Conservation (phyloP, 2,113 vertebrate species). For the Heptranchias perlo region DNA sequence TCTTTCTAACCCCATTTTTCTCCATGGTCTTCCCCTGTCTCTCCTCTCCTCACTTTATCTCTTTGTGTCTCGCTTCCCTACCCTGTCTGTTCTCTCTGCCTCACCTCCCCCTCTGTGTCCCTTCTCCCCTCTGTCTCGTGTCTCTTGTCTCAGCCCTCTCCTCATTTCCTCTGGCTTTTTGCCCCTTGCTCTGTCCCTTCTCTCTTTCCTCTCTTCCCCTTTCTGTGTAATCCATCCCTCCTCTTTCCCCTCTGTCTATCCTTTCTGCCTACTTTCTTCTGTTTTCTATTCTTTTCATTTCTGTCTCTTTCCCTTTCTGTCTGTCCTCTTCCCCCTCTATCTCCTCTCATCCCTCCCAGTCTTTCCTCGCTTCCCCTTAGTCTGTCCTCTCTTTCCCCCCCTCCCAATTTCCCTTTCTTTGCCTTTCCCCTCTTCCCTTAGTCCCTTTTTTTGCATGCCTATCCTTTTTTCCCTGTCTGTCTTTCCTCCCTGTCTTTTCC, state of each 20-base stretch:
- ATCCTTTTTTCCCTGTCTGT: background rate
- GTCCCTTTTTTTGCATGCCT: background rate
- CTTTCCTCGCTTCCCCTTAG: background rate
- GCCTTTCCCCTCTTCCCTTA: background rate
- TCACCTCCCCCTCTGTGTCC: background rate
- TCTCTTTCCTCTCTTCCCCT: background rate
- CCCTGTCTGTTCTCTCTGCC: background rate
- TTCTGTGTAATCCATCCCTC: too few relatives aligned
- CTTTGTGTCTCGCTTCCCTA: background rate
- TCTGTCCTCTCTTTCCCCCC: background rate
- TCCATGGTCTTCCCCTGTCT: too few relatives aligned
- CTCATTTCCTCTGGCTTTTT: background rate
- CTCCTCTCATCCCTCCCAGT: background rate
- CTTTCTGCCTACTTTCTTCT: too few relatives aligned
- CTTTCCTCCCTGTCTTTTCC: background rate
- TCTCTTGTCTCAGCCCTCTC: background rate
- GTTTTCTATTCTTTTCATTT: too few relatives aligned
- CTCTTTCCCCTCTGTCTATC: too few relatives aligned
- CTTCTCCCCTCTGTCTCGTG: background rate
- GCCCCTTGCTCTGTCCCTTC: background rate
- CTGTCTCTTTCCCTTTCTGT: too few relatives aligned
- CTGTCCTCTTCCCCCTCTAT: background rate
- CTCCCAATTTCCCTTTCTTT: background rate
- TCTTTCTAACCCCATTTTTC: background rate
- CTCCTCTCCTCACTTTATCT: background rate